Evolutionary conservation across 2,888 invertebrate genomes (phyloP), one percentile per base, ranked within the genome.

Genomic region (Drosophila gaucha): DNA sequence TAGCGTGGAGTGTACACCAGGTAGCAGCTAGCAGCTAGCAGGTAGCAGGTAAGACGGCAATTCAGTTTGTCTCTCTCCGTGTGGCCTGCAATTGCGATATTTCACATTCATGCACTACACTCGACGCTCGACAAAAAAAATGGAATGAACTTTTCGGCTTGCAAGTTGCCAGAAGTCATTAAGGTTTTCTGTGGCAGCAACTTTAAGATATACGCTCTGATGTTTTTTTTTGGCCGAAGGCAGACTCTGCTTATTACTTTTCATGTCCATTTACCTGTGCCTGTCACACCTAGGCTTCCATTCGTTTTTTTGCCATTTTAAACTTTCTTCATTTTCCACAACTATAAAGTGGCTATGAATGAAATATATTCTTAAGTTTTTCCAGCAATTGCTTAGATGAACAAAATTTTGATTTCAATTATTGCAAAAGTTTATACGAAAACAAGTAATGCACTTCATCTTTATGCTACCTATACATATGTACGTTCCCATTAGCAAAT

Each of bases 351-450:
- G 67, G 66, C 72, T 50, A 66, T 58, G 62, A 74, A 33, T 47
- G 30, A 70, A 75, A 78, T 79, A 71, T 47, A 71, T 74, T 69
- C 39, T 8, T 64, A 80, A 79, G 51, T 85, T 82, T 82, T 69
- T 63, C 16, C 58, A 52, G 46, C 72, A 74, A 72, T 70, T 68
- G 62, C 74, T 79, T 67, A 73, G 77, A 74, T 76, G 80, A 73
- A 72, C 68, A 67, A 69, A 76, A 75, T 78, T 79, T 64, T 67
- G 66, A 71, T 88, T 88, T 89, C 88, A 88, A 89, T 88, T 88
- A 83, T 76, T 77, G 64, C 52, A 56, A 77, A 88, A 86, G 58
- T 88, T 88, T 80, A 39, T 69, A 68, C 78, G 77, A 26, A 41
- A 41, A 44, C 43, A 44, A 43, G 24, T 14, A 44, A 44, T n/a